Base-by-base conservation (phyloP, 2,797 vertebrate species). In the Etheostoma perlongum region DNA sequence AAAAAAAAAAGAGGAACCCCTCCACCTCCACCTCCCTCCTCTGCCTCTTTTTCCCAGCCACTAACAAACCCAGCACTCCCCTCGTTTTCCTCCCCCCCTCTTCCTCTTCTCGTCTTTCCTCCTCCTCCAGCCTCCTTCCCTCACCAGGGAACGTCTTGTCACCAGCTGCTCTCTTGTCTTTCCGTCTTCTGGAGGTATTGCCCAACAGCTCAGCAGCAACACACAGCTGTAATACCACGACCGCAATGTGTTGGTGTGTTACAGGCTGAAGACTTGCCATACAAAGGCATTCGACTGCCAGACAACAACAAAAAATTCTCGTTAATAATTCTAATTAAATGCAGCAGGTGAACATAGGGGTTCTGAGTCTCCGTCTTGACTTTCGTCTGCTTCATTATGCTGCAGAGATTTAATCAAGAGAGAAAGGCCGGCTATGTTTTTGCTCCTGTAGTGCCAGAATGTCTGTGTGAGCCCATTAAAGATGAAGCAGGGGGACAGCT, bases 121-220 rank as follows among this genome's bases (percentile, higher is more conserved):
- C 33, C 53, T 48, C 72, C 19, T 51, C 19, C 47, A 33, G 61
- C 67, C 14, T 67, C 49, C 51, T 60, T 60, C 61, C 69, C 68
- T 79, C 84, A 42, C 62, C 61, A 49, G 81, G 78, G 78, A 72
- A 30, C 61, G 73, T 74, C 84, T 69, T 48, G 77, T 81, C 82
- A 71, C 77, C 88, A 88, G 88, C 89, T 88, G 86, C 85, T 85
- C 82, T 81, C 78, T 81, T 9, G 67, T 83, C 87, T 89, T 47
- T 78, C 73, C 30, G 27, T 86, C 80, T 84, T 78, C 60, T 71
- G 79, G 55, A 75, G 84, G 81, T 79, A 72, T 88, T 85, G 68
- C 85, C 85, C 79, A 83, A 76, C 68, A 68, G 67, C 71, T 65
- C 70, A n/a, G 52, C 70, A n/a, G 57, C 42, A 48, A 63, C 83